phyloP scores from a whole-genome alignment of 2,888 invertebrate genomes.

The Empis livida region DNA sequence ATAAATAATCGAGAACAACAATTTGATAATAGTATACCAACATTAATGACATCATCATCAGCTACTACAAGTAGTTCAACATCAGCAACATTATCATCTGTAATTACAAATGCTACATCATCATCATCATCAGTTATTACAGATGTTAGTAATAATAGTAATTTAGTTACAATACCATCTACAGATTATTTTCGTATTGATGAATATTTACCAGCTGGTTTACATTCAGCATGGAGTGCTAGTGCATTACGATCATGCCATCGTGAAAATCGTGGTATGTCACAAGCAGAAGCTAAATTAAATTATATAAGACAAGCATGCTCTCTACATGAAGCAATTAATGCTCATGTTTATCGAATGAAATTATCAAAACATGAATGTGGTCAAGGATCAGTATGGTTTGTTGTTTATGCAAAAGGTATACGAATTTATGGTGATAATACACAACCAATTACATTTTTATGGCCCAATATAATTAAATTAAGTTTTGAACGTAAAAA shows the following conservation, averaged over 20 bases:
- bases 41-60: conserved; percentile 5
- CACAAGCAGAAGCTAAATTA: conserved; percentile 68
- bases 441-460: conserved; percentile 62
- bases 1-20: not conserved
- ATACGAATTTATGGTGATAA: conserved; percentile 72
- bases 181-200: conserved; percentile 62
- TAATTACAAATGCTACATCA: conserved; percentile 8
- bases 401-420: conserved; percentile 86
- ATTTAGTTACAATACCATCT: not conserved
- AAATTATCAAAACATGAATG: conserved; percentile 61
- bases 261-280: conserved; percentile 65
- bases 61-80: conserved; percentile 16
- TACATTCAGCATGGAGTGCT: conserved; percentile 42
- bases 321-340: conserved; percentile 67
- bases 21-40: not conserved
- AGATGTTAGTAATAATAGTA: conserved; percentile 9
- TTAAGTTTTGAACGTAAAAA: conserved; percentile 94
- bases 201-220: conserved; percentile 66
- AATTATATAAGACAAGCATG: conserved; percentile 85
- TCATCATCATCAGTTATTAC: conserved; percentile 6
- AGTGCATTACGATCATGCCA: conserved; percentile 58
- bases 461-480: conserved; percentile 93
- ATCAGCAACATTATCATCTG: conserved; percentile 17
- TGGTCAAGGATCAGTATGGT: conserved; percentile 67
- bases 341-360: conserved; percentile 78